phyloP scores from a whole-genome alignment of 2,113 vertebrate genomes.

The Heterochromis multidens region DNA sequence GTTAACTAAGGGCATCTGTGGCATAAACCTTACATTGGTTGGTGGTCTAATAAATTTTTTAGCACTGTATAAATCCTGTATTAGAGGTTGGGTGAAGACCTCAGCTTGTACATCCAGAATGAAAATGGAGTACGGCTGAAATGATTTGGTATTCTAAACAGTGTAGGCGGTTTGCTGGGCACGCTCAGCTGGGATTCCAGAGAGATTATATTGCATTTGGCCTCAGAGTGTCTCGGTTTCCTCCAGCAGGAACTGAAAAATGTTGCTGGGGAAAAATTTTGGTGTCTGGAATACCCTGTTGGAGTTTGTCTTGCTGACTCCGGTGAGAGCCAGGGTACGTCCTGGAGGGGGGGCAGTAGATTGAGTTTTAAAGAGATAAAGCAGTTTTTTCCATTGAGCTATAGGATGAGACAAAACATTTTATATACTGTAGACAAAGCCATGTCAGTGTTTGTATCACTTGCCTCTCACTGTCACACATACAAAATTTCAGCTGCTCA shows the following conservation, averaged over 20 bases:
- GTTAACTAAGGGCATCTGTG: neutral
- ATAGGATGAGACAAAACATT: too few species aligned
- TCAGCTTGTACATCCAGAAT: neutral
- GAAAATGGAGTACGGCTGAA: neutral
- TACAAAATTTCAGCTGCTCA: too few species aligned
- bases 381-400: too few species aligned
- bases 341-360: too few species aligned
- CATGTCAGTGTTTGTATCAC: too few species aligned
- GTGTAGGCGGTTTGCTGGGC: neutral
- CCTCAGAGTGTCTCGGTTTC: neutral
- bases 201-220: neutral
- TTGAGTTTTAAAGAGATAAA: too few species aligned
- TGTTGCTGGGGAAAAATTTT: neutral
- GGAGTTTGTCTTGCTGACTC: neutral
- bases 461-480: too few species aligned
- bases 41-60: too few species aligned
- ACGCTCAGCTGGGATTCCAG: neutral
- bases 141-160: neutral
- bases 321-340: neutral
- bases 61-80: neutral
- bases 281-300: neutral
- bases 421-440: too few species aligned
- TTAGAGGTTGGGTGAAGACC: neutral
- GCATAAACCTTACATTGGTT: neutral
- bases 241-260: neutral